A percentile compares a stretch with the other conserved stretches of the same genome.
Conservation (phyloP, 2,797 vertebrate species). For the Platyrinchus mystaceus region DNA sequence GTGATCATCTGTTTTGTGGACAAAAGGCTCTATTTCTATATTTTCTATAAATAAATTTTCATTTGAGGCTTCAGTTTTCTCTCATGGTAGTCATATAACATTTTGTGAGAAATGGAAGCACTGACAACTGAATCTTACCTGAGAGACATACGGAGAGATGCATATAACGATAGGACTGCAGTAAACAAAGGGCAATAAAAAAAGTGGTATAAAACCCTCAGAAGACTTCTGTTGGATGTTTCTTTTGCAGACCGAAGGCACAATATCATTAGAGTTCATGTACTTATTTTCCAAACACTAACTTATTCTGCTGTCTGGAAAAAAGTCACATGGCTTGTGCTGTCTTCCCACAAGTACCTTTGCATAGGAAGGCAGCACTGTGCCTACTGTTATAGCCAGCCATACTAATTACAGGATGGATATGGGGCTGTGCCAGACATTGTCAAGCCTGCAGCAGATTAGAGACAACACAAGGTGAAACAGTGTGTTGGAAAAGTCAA, state of each 20-base stretch:
- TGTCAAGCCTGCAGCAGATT: background rate
- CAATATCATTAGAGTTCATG: background rate
- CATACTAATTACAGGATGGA: background rate
- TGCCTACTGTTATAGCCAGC: background rate
- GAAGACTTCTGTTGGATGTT: background rate
- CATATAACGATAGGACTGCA: fast-evolving
- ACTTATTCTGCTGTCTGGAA: background rate
- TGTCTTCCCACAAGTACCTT: background rate
- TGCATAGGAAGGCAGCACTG: background rate
- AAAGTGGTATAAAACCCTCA: background rate
- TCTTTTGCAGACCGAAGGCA: background rate
- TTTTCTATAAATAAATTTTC: background rate
- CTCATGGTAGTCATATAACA: background rate
- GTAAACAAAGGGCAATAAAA: background rate
- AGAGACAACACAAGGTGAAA: background rate
- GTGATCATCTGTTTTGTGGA: background rate
- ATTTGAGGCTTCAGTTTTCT: background rate
- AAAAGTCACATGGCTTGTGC: background rate
- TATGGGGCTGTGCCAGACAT: background rate
- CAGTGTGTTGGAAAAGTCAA: background rate
- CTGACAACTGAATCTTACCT: background rate
- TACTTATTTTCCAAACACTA: background rate
- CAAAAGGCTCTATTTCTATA: background rate
- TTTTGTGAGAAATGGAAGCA: background rate
- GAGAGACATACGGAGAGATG: background rate